Evolutionary conservation across 2,797 vertebrate species (phyloP).

Genomic region (Ctenochaetus hawaiiensis): DNA sequence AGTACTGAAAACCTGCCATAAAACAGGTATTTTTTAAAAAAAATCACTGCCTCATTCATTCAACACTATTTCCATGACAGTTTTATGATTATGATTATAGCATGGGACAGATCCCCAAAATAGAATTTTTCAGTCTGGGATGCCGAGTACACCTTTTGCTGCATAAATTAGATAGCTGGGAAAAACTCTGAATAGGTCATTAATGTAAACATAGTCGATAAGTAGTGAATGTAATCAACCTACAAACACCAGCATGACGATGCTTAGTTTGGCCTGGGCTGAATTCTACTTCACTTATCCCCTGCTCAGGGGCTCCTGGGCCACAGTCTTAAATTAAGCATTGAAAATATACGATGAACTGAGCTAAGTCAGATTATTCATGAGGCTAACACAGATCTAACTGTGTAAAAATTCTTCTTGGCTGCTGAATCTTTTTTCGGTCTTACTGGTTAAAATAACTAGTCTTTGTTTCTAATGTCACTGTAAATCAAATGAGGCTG

Average conservation of each 20-base stretch:
- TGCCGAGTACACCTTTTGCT: background rate
- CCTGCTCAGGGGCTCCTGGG: background rate
- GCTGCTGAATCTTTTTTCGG: conserved; percentile 1
- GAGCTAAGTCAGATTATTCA: conserved; percentile 23
- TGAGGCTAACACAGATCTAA: background rate
- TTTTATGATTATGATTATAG: background rate
- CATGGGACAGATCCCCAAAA: background rate
- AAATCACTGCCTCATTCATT: background rate
- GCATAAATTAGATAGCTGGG: background rate
- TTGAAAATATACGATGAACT: conserved; percentile 21
- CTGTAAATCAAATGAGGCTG: conserved; percentile 1
- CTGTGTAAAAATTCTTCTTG: background rate
- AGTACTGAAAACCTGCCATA: background rate
- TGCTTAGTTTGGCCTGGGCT: background rate
- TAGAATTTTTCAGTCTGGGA: background rate
- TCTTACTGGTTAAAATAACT: no score
- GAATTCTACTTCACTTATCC: background rate
- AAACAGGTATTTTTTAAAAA: background rate
- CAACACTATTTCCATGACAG: background rate
- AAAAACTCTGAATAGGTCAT: no score
- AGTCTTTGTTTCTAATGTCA: conserved; percentile 11
- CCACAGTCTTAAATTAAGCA: background rate
- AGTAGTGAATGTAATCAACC: background rate
- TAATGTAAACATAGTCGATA: background rate
- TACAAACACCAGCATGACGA: background rate